Conservation (phyloP, 64 coral and sea anemone genomes). For the Actinia tenebrosa region DNA sequence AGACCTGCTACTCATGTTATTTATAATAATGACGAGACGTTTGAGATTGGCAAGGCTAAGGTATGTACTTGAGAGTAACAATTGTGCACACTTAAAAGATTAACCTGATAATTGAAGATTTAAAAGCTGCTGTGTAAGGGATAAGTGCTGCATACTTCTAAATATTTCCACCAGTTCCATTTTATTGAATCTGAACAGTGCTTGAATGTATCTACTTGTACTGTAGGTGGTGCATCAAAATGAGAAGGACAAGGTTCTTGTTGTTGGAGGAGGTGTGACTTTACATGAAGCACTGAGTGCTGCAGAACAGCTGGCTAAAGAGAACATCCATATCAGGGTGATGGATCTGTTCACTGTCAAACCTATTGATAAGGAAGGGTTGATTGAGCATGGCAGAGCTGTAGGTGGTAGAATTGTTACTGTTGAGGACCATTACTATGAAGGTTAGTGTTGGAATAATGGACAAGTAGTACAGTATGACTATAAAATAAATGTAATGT, state of each 20-base stretch:
- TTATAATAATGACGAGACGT: slow-evolving; percentile 73
- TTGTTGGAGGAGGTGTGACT: slow-evolving; percentile 87
- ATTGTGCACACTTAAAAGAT: too few species aligned
- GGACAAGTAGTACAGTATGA: neutral
- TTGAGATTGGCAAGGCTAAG: slow-evolving; percentile 96
- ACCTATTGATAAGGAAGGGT: slow-evolving; percentile 67
- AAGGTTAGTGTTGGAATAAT: slow-evolving; percentile 50
- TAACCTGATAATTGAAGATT: too few species aligned
- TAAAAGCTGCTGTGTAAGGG: too few species aligned
- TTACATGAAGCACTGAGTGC: slow-evolving; percentile 78
- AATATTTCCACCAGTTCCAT: too few species aligned
- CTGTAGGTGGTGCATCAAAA: slow-evolving; percentile 69
- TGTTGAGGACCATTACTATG: slow-evolving; percentile 93
- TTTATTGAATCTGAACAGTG: too few species aligned
- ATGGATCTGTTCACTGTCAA: slow-evolving; percentile 94
- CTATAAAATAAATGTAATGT: too few species aligned
- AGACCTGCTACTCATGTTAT: slow-evolving; percentile 69
- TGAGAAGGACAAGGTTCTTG: slow-evolving; percentile 50
- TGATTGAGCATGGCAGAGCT: slow-evolving; percentile 73
- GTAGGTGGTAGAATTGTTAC: slow-evolving; percentile 69
- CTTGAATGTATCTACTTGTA: neutral
- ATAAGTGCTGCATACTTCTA: too few species aligned
- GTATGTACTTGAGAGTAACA: slow-evolving; percentile 15
- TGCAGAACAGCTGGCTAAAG: slow-evolving; percentile 55
- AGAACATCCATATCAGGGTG: slow-evolving; percentile 46